Percentiles rank a stretch among this genome's conserved stretches.
Conservation (phyloP, 2,113 vertebrate genomes). For the Tringa solitaria region DNA sequence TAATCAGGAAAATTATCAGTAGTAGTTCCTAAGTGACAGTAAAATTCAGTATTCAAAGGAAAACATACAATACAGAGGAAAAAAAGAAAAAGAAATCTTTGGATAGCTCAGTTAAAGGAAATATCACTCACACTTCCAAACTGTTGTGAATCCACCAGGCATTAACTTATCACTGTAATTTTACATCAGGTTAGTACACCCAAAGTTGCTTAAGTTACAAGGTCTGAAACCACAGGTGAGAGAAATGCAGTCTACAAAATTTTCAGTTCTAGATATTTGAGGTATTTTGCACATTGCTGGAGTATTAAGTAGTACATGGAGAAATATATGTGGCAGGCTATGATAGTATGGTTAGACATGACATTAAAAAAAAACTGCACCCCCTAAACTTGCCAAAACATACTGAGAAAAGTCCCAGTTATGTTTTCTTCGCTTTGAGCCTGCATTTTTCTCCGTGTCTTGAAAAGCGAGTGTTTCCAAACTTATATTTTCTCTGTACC, state of each 20-base stretch:
- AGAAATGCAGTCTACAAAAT: not conserved
- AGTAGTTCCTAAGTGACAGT: not conserved
- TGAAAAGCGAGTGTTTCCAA: not conserved
- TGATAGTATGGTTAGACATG: not conserved
- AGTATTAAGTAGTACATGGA: not conserved
- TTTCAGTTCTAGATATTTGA: not conserved
- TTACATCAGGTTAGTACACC: not conserved
- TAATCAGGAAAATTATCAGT: not conserved
- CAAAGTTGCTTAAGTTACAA: not conserved
- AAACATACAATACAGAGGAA: not conserved
- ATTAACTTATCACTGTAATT: not conserved
- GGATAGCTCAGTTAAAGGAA: not conserved
- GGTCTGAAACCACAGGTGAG: not conserved
- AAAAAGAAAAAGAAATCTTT: not conserved
- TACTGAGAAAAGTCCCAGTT: not conserved
- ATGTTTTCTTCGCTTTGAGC: not conserved
- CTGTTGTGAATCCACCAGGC: not conserved
- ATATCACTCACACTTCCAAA: not conserved
- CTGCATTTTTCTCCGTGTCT: not conserved
- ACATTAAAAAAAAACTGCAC: not conserved
- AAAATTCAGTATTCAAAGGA: not conserved
- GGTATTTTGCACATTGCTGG: not conserved
- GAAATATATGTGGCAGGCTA: not conserved
- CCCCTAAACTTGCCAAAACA: not conserved
- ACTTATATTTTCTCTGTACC: not conserved